Base-by-base conservation (phyloP, 2,113 vertebrate genomes). In the Apus apus region DNA sequence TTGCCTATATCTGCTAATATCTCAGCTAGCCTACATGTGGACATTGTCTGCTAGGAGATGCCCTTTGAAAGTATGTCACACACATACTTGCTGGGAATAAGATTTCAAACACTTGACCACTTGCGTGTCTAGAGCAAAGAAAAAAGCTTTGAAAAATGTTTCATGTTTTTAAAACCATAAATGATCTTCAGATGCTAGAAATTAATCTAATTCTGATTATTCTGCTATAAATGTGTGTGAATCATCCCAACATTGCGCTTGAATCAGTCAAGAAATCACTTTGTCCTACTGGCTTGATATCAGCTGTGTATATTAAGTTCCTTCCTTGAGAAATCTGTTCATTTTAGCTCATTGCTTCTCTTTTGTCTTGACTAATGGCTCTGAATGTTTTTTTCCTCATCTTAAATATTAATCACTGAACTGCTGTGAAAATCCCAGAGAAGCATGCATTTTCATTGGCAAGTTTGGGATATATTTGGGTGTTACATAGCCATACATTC, bases 21-120 rank as follows among this genome's bases (percentile, higher is more conserved):
- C 60, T 81, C 79, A 46, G 72, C 65, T 82, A 91, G 76, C 56
- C 79, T 85, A 66, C 85, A 74, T 64, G 73, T 93, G 70, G 70
- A 57, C 74, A 8, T 57, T 89, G 79, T 74, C 82, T 90, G 88
- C 88, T 50, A 67, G 80, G 95, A 78, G 81, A 51, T 89, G 92
- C 68, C 86, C 83, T 89, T 84, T 90, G 85, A 72, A 92, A 94
- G n/a, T 50, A 61, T 46, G 85, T 71, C 14, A 2, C 57, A 46
- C 75, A 62, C 87, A 73, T 89, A 22, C 58, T 87, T 65, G 32
- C 72, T 90, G 75, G 91, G 94, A 96, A 40, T 89, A 90, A 71
- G 51, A 60, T 91, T 71, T 95, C 93, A 93, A 53, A 36, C 58
- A 38, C 67, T 88, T 71, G 36, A 80, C 34, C 60, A 4, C 20